phyloP scores from a whole-genome alignment of 2,113 vertebrate genomes.

The Trochalopteron elliotii region DNA sequence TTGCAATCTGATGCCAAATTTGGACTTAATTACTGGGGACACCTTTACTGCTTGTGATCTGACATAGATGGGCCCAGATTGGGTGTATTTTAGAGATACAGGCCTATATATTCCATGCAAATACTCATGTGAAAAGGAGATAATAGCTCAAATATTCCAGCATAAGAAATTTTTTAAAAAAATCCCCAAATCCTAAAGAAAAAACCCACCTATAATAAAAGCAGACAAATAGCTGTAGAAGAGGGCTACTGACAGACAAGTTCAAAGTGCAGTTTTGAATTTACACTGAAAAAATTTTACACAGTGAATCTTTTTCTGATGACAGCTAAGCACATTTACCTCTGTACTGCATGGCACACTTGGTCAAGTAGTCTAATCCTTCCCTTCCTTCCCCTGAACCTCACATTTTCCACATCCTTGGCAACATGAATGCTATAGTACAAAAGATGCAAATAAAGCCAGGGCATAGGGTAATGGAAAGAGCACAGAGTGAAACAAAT shows the following conservation, averaged over 20 bases:
- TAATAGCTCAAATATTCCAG: neutral
- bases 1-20: neutral
- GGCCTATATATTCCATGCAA: neutral
- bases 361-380: neutral
- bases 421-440: rapidly evolving
- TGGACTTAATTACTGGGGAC: neutral
- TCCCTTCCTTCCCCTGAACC: neutral
- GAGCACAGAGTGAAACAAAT: neutral
- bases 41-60: neutral
- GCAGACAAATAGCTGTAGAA: neutral
- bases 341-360: neutral
- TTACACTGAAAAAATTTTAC: neutral
- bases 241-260: neutral
- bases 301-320: neutral
- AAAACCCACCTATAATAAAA: neutral
- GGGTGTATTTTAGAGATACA: neutral
- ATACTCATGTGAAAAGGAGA: neutral
- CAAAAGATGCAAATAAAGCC: neutral
- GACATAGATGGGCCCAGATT: neutral
- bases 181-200: neutral
- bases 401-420: neutral
- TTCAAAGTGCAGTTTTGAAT: neutral
- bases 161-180: too few relatives aligned
- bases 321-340: neutral
- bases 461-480: neutral